Evolutionary conservation across 1,140 invertebrate species (phyloP).

Genomic region (Bombus waltoni): DNA sequence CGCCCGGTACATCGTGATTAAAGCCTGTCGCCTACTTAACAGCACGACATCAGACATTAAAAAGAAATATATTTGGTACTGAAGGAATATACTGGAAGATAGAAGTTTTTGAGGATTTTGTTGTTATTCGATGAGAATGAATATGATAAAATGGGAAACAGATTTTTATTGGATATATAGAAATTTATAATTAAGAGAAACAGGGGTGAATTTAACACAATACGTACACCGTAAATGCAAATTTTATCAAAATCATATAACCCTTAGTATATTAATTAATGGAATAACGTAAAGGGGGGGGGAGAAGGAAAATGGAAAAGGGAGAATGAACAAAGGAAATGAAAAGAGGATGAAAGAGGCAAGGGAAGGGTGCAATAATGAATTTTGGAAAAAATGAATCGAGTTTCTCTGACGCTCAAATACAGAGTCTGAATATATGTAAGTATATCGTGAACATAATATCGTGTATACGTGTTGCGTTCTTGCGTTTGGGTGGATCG

Average conservation of each 20-base stretch:
- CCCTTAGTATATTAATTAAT: background rate
- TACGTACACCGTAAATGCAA: background rate
- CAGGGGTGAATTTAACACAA: background rate
- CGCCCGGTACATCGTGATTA: background rate
- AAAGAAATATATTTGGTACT: background rate
- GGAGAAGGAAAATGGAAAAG: background rate
- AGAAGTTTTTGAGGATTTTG: background rate
- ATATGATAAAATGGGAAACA: background rate
- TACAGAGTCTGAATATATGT: no score
- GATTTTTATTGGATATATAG: background rate
- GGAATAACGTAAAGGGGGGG: background rate
- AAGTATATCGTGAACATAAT: no score
- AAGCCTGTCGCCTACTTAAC: background rate
- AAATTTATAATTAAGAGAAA: background rate
- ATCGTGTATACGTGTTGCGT: no score
- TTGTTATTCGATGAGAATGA: background rate
- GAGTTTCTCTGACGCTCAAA: no score
- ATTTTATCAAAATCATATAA: background rate
- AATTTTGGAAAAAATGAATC: no score
- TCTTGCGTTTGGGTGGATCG: background rate
- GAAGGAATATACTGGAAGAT: background rate
- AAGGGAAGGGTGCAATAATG: no score
- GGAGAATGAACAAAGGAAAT: no score
- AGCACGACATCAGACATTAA: background rate
- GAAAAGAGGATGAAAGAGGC: no score